Conservation (phyloP, 2,113 vertebrate species). For the Muscicapa adusta region DNA sequence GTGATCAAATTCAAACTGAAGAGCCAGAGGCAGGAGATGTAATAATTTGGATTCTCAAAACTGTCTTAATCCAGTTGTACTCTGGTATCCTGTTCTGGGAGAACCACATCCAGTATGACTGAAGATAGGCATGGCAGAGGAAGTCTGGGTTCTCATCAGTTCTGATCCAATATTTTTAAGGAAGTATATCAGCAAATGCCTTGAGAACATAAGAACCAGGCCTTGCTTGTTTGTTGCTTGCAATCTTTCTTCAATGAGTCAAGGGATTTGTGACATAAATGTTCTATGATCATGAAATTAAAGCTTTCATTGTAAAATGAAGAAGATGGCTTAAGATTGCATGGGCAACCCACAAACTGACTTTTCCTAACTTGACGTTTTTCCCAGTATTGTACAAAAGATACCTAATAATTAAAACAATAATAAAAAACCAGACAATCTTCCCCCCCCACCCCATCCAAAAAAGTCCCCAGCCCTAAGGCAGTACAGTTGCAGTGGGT, state of each 20-base stretch:
- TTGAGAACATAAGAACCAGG: not conserved
- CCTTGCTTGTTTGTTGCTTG: not conserved
- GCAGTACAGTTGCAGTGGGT: not conserved
- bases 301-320: not conserved
- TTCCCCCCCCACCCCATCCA: rapidly evolving
- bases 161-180: not conserved
- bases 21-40: not conserved
- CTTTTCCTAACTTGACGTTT: not conserved
- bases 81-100: not conserved
- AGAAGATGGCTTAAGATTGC: not conserved
- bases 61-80: not conserved
- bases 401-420: not conserved
- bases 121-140: not conserved
- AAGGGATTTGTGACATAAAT: not conserved
- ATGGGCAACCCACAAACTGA: not conserved
- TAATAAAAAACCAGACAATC: not conserved
- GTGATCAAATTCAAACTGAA: not conserved
- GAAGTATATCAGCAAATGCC: not conserved
- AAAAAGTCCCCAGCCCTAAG: not conserved
- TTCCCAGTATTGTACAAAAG: constrained; percentile 31
- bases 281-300: not conserved
- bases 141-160: not conserved
- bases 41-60: not conserved
- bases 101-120: not conserved
- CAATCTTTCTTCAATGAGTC: not conserved